Percentiles rank a stretch among this genome's conserved stretches.
phyloP scores from a whole-genome alignment of 2,113 vertebrate genomes.

The Copsychus sechellarum region DNA sequence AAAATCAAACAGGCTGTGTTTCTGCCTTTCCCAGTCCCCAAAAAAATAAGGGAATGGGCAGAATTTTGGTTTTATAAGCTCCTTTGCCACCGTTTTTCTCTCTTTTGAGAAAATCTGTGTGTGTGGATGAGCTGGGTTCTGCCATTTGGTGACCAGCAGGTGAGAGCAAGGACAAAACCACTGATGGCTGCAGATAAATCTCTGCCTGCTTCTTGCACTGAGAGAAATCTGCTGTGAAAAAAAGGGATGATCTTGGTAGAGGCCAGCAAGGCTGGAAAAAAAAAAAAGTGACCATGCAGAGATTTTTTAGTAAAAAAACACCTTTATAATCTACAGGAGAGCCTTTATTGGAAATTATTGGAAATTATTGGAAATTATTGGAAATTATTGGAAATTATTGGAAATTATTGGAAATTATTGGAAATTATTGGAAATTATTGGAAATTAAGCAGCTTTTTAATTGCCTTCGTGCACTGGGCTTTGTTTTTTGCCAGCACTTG shows the following conservation, averaged over 20 bases:
- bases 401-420: neutral
- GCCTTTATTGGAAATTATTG: neutral
- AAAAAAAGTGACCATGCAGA: neutral
- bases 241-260: neutral
- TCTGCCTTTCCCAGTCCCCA: constrained; percentile 8
- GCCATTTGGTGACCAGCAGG: neutral
- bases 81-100: neutral
- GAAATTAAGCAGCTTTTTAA: neutral
- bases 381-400: neutral
- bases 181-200: neutral
- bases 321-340: neutral
- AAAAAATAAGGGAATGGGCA: neutral
- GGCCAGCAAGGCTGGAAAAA: neutral
- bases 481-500: fast-evolving
- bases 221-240: neutral
- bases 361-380: neutral
- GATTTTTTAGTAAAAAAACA: neutral
- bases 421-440: neutral
- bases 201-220: neutral
- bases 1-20: constrained; percentile 21
- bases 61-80: neutral
- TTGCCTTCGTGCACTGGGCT: neutral
- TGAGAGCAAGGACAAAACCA: neutral
- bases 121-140: neutral
- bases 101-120: neutral